phyloP scores from a whole-genome alignment of 2,797 vertebrate species.

The Orientallactaga sibirica region DNA sequence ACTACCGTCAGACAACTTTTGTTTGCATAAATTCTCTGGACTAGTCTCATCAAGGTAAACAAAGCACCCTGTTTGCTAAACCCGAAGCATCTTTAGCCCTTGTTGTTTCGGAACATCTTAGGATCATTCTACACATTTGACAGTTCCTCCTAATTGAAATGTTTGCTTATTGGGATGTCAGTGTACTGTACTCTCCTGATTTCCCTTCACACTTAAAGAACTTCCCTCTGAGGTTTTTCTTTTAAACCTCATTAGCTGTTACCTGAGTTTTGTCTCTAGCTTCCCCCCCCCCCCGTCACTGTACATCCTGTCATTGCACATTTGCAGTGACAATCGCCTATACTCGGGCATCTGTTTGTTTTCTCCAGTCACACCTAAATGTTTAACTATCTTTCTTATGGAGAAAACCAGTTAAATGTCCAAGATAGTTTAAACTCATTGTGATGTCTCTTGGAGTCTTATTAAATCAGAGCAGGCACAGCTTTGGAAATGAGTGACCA shows the following conservation, averaged over 20 bases:
- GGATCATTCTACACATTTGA: too few relatives aligned
- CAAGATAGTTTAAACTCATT: not conserved
- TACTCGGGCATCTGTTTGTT: not conserved
- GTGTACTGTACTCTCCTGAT: not conserved
- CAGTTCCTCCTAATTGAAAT: not conserved
- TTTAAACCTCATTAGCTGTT: not conserved
- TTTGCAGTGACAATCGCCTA: not conserved
- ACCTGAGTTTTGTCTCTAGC: not conserved
- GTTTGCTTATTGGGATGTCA: not conserved
- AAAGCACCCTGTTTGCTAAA: not conserved
- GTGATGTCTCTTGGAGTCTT: not conserved
- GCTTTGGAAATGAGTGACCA: slow-evolving; percentile 28
- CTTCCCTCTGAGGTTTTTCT: not conserved
- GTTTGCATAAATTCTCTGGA: not conserved
- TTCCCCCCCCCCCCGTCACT: not conserved
- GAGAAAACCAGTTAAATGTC: not conserved
- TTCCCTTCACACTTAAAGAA: slow-evolving; percentile 10
- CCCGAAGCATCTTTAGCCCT: not conserved
- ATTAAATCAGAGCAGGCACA: slow-evolving; percentile 11
- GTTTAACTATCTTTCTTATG: not conserved
- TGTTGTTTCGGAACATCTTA: not conserved
- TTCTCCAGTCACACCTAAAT: not conserved
- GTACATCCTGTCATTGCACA: not conserved
- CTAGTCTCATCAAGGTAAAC: not conserved
- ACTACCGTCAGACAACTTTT: not conserved